phyloP scores from a whole-genome alignment of 2,113 vertebrate genomes.

The Tylochromis polylepis region DNA sequence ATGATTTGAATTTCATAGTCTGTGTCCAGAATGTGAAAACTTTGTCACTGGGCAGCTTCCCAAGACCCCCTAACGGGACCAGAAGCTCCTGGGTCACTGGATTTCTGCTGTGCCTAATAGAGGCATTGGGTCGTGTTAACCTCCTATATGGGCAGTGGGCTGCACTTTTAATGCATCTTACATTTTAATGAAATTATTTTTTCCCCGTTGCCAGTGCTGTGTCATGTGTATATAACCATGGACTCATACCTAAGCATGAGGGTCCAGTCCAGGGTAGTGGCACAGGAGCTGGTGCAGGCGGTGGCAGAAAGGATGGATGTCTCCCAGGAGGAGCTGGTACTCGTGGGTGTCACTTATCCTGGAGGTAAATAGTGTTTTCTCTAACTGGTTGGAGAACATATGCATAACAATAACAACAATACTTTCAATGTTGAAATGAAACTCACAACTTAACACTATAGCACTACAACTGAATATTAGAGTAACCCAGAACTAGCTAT shows the following conservation, averaged over 20 bases:
- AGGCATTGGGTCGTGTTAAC: background rate
- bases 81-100: background rate
- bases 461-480: background rate
- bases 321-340: conserved; percentile 78
- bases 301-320: conserved; percentile 88
- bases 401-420: background rate
- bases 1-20: background rate
- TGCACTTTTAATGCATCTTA: background rate
- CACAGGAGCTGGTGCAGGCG: conserved; percentile 83
- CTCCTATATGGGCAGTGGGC: background rate
- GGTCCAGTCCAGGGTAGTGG: conserved; percentile 74
- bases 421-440: background rate
- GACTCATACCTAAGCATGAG: conserved; percentile 92
- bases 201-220: conserved; percentile 79
- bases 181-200: background rate
- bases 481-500: background rate
- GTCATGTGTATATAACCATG: conserved; percentile 86
- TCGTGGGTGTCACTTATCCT: conserved; percentile 81
- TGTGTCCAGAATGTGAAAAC: background rate
- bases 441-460: background rate
- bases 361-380: conserved; percentile 76
- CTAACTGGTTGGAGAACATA: background rate
- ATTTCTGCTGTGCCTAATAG: background rate
- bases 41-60: background rate
- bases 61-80: background rate